These are phyloP conservation scores for Lytechinus variegatus DNA, from an alignment of 35 echinoderm and acorn worm genomes.

Conservation along the genomic window DNA sequence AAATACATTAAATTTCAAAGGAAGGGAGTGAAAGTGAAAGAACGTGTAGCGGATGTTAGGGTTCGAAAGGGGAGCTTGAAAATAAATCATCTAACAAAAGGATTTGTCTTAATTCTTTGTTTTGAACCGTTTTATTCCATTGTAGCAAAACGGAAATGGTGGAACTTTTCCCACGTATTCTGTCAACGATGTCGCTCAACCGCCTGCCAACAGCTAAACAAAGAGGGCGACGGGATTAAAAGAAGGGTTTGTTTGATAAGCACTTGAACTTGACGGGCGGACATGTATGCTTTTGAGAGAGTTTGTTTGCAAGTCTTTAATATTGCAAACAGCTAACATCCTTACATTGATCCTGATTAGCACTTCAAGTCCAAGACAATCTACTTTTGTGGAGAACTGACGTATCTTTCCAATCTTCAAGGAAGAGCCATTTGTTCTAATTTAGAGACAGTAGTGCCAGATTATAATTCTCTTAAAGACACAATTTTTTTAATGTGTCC, in stretches of 20 bases:
- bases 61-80: too few species aligned
- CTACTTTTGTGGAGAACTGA: too few species aligned
- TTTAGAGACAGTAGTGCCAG: too few species aligned
- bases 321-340: not conserved
- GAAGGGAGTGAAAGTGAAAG: too few species aligned
- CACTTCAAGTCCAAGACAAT: not conserved
- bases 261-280: not conserved
- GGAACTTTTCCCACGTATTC: not conserved
- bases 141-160: not conserved
- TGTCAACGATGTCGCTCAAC: not conserved
- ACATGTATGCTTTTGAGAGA: not conserved
- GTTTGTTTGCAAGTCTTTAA: not conserved
- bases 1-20: too few species aligned
- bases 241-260: not conserved
- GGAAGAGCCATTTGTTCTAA: too few species aligned
- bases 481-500: too few species aligned
- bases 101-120: not conserved
- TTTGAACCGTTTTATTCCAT: not conserved
- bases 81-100: too few species aligned
- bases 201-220: not conserved
- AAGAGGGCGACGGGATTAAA: not conserved
- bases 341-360: not conserved
- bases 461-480: too few species aligned
- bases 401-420: too few species aligned
- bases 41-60: too few species aligned